These are phyloP conservation scores for Drosophila parvula DNA, from an alignment of 1,140 invertebrate genomes.

Conservation along the genomic window DNA sequence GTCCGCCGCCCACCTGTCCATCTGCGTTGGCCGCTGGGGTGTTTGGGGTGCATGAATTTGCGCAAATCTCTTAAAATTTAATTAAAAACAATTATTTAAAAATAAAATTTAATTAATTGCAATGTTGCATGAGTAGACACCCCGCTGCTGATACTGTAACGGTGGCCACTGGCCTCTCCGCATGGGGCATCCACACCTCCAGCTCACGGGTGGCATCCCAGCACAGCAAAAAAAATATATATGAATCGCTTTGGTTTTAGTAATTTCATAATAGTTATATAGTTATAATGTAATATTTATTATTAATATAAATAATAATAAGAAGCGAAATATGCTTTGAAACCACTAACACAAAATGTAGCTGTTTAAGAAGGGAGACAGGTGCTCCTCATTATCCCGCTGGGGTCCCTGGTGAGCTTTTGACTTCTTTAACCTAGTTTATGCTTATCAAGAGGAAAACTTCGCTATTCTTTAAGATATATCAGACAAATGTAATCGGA, in stretches of 20 bases:
- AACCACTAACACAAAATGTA: neutral
- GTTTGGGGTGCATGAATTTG: conserved; percentile 69
- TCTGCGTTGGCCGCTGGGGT: conserved; percentile 35
- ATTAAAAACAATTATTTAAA: conserved; percentile 82
- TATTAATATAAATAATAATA: neutral
- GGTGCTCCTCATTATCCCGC: no score
- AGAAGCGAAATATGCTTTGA: neutral
- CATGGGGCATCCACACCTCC: conserved; percentile 71
- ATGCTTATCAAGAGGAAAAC: no score
- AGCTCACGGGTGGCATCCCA: conserved; percentile 57
- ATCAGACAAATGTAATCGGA: no score
- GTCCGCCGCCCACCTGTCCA: conserved; percentile 49
- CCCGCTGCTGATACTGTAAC: conserved; percentile 67
- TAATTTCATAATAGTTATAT: neutral
- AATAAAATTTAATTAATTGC: conserved; percentile 82
- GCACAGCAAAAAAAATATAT: conserved; percentile 7
- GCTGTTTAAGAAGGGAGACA: neutral
- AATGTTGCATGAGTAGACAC: conserved; percentile 79
- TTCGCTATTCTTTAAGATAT: no score
- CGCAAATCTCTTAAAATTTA: conserved; percentile 74
- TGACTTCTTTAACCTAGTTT: neutral
- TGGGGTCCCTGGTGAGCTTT: neutral
- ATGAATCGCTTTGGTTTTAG: neutral
- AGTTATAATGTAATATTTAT: neutral
- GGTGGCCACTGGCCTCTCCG: conserved; percentile 75